Evolutionary conservation across 2,888 invertebrate genomes (phyloP), one percentile per base, ranked within the genome.

Genomic region (Xanthostigma xanthostigma): DNA sequence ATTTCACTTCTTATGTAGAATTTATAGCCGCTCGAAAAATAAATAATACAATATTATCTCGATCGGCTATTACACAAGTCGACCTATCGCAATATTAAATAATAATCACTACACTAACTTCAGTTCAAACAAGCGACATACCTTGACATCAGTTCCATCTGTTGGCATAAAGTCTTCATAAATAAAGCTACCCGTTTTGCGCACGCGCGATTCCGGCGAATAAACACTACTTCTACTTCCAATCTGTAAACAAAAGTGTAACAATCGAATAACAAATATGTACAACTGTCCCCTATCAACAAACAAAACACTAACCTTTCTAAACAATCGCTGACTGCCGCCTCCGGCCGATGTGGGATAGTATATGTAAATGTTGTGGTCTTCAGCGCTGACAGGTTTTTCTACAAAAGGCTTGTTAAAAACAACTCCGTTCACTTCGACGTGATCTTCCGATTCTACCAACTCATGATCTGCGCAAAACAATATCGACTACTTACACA

Each of bases 111-210:
- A 17, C 4, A 27, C 27, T 27, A 27, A 27, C 6, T 27, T 27
- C 10, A 14, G 33, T 11, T 27, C 10, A 9, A 42, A 41, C 8
- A 41, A 34, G 12, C 2, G 9, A 49, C 56, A 58, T 56, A 65
- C 66, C 59, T 68, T 68, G 46, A 68, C 68, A 54, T 68, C 68
- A 35, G 68, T 68, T 49, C 98, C 98, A 76, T 98, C 98, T 37
- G 98, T 98, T 8, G 97, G 97, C 95, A 99, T 98, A 69, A 99
- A 99, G 69, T 99, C 97, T 75, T 99, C 98, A 67, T 99, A 99
- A 64, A 99, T 96, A 69, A 91, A 99, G 10, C 95, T 96, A 41
- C 98, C 98, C 44, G 91, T 91, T 70, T 93, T 95, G 48, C 98
- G 76, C 8, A 99, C 93, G 60, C 93, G 79, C 41, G 93, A 94